These are phyloP conservation scores for Caenorhabditis macrosperma DNA, from an alignment of 2,888 invertebrate genomes.

Conservation along the genomic window DNA sequence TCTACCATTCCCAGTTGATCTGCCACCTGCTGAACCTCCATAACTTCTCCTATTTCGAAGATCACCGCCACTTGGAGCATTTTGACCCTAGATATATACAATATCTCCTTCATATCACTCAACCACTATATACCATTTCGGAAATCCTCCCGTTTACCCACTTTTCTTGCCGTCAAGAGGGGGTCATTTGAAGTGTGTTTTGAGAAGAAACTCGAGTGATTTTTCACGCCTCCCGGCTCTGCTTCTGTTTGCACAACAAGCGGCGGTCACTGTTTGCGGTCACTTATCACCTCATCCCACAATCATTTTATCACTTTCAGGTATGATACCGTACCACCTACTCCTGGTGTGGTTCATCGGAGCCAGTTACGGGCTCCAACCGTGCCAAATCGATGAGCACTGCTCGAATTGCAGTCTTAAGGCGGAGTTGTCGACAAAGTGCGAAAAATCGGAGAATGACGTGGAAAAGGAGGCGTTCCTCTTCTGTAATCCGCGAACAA, in stretches of 20 bases:
- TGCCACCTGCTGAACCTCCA: no score
- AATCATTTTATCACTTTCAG: conserved; percentile 7
- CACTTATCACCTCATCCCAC: not conserved
- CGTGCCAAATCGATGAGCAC: conserved; percentile 29
- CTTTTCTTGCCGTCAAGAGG: conserved; percentile 1
- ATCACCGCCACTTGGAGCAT: no score
- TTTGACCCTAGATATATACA: no score
- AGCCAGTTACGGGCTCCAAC: not conserved
- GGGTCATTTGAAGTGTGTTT: conserved; percentile 15
- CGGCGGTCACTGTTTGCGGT: not conserved
- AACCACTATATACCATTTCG: not conserved
- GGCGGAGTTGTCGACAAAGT: conserved; percentile 49
- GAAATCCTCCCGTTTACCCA: not conserved
- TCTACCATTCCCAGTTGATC: no score
- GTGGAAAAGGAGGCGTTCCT: conserved; percentile 54
- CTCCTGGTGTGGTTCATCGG: not conserved
- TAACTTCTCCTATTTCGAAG: no score
- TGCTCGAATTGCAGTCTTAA: conserved; percentile 45
- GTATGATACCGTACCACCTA: conserved; percentile 47
- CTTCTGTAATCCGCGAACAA: conserved; percentile 69
- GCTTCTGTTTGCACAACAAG: not conserved
- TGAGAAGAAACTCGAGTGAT: conserved; percentile 30
- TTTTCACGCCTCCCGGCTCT: conserved; percentile 36
- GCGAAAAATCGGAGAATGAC: conserved; percentile 8
- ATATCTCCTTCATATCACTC: no score